phyloP scores from a whole-genome alignment of 2,888 invertebrate species.

The Halictus quadricinctus region DNA sequence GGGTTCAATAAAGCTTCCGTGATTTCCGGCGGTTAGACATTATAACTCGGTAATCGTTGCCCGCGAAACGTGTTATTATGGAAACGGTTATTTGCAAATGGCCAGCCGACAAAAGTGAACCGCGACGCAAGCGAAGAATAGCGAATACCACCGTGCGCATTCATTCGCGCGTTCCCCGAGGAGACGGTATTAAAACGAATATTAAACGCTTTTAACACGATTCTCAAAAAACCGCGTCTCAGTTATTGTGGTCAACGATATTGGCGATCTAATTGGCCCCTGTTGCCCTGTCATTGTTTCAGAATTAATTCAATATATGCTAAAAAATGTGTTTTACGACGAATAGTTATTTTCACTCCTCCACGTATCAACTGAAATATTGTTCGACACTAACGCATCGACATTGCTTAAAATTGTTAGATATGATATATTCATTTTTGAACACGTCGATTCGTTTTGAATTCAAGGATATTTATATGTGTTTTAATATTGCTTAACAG shows the following conservation, averaged over 20 bases:
- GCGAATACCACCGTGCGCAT: conserved; percentile 2
- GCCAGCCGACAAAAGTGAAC: conserved; percentile 36
- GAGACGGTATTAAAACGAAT: conserved; percentile 9
- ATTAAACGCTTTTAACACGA: background rate
- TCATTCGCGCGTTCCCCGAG: conserved; percentile 1
- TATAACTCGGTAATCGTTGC: conserved; percentile 53
- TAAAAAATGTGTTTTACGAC: background rate
- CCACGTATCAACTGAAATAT: background rate
- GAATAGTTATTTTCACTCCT: background rate
- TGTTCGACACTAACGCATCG: no score
- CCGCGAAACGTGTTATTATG: conserved; percentile 45
- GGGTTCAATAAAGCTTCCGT: conserved; percentile 59
- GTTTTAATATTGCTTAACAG: no score
- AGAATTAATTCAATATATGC: background rate
- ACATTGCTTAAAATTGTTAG: no score
- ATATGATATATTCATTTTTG: no score
- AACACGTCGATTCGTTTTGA: no score
- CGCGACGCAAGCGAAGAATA: conserved; percentile 10
- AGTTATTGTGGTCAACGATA: background rate
- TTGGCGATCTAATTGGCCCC: background rate
- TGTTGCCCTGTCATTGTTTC: background rate
- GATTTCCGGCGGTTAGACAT: conserved; percentile 59
- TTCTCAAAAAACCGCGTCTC: background rate
- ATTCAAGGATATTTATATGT: no score
- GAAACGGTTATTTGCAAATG: conserved; percentile 50